Base-by-base conservation (phyloP, 2,888 invertebrate species). In the Hanleya hanleyi region DNA sequence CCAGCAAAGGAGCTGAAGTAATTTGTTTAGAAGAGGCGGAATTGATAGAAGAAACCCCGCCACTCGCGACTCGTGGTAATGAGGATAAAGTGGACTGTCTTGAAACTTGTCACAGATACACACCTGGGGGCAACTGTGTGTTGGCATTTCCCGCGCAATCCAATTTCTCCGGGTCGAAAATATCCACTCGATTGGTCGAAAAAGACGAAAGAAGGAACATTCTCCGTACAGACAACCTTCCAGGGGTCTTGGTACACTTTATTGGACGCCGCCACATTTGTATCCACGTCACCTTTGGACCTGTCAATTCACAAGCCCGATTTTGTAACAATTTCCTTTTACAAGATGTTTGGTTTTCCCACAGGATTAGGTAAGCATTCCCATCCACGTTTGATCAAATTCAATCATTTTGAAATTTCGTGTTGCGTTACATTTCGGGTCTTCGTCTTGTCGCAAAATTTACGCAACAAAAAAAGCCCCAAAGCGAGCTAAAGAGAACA, bases 301-400 rank as follows among this genome's bases (percentile, higher is more conserved):
- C 92, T 99, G 71, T 92, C 93, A 0, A 83, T 86, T 67, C 92
- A 92, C 73, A 93, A 94, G 78, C 96, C 98, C 3, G 97, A 99
- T 91, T 99, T 97, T 92, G 94, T 98, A 0, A 93, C 94, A 71
- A 73, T 99, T 26, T 98, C 98, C 0, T 99, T 99, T 92, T 99
- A 99, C 91, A 99, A 98, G 92, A 95, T 99, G 86, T 98, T 99
- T 92, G 95, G 95, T 29, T 98, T 95, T 90, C 99, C 99, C 0
- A 98, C 98, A 67, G 99, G 99, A 2, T 91, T 98, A 26, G 99
- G 90, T 88, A 83, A 78, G 83, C n/a, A n/a, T n/a, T n/a, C n/a
- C n/a, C n/a, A n/a, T n/a, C n/a, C n/a, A n/a, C n/a, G n/a, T n/a
- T n/a, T n/a, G n/a, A n/a, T n/a, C n/a, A n/a, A n/a, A n/a, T n/a